A percentile compares a stretch with the other conserved stretches of the same genome.
These are phyloP conservation scores for Heliconius sara DNA, from an alignment of 2,888 invertebrate genomes.

Conservation along the genomic window DNA sequence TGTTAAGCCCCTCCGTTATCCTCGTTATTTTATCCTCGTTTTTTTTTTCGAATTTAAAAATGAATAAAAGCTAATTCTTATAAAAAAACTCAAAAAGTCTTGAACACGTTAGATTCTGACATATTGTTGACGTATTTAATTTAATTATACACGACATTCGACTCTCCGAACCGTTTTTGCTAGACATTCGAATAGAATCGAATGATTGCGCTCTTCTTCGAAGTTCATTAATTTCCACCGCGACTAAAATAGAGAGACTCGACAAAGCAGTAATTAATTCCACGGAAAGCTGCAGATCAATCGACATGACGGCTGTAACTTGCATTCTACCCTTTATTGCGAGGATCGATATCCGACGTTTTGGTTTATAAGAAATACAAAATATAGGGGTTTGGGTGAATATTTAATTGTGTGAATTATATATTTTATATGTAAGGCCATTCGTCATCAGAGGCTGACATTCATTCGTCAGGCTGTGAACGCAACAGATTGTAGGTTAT, in stretches of 20 bases:
- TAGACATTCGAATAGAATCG: constrained; percentile 39
- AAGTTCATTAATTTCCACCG: constrained; percentile 62
- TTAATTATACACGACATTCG: background rate
- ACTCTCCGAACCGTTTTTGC: background rate
- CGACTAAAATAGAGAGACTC: constrained; percentile 58
- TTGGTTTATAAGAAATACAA: constrained; percentile 1
- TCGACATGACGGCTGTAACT: constrained; percentile 71
- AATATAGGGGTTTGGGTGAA: background rate
- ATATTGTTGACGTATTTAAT: background rate
- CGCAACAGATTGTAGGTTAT: no score
- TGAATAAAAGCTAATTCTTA: no score
- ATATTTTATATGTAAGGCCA: no score
- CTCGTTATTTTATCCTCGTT: no score
- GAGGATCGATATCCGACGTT: constrained; percentile 36
- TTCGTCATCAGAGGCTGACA: no score
- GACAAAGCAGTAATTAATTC: constrained; percentile 71
- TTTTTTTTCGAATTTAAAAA: no score
- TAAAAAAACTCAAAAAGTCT: background rate
- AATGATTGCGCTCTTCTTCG: constrained; percentile 54
- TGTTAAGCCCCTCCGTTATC: no score
- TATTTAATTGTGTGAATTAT: background rate
- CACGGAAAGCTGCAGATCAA: constrained; percentile 71
- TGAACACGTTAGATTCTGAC: background rate
- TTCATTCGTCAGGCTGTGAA: no score
- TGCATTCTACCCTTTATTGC: constrained; percentile 54